Evolutionary conservation across 1,140 invertebrate species (phyloP).

Genomic region (Meloidogyne hapla): DNA sequence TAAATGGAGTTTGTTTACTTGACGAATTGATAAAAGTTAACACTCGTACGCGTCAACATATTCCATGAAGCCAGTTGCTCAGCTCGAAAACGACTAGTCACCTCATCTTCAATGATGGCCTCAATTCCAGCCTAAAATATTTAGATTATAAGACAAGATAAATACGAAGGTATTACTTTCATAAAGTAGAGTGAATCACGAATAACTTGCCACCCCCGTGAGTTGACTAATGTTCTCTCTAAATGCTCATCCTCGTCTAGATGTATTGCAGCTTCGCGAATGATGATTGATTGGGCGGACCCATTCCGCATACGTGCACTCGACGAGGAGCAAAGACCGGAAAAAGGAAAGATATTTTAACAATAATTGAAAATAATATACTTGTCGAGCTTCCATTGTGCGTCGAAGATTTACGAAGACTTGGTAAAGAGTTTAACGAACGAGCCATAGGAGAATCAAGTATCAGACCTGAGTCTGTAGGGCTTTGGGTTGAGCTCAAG

Average conservation of each 20-base stretch:
- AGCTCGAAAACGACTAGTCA: constrained; percentile 61
- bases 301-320: constrained; percentile 35
- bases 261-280: constrained; percentile 34
- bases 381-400: constrained; percentile 31
- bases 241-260: constrained; percentile 41
- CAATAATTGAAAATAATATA: neutral
- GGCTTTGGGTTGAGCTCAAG: constrained; percentile 34
- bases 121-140: constrained; percentile 54
- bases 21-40: constrained; percentile 17
- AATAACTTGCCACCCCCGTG: constrained; percentile 40
- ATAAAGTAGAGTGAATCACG: constrained; percentile 40
- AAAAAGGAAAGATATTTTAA: constrained; percentile 16
- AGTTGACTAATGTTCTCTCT: constrained; percentile 27
- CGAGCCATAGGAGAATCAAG: constrained; percentile 28
- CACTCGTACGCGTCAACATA: constrained; percentile 55
- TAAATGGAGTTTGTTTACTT: neutral
- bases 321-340: constrained; percentile 29
- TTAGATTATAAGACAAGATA: neutral
- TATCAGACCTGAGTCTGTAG: constrained; percentile 31
- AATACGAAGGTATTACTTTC: constrained; percentile 21
- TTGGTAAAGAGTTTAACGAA: constrained; percentile 30
- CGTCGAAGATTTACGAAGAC: constrained; percentile 24
- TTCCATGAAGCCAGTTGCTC: constrained; percentile 63
- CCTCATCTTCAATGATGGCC: constrained; percentile 64
- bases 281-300: constrained; percentile 42